Conservation (phyloP, 2,113 vertebrate genomes). For the Elanus axillaris region DNA sequence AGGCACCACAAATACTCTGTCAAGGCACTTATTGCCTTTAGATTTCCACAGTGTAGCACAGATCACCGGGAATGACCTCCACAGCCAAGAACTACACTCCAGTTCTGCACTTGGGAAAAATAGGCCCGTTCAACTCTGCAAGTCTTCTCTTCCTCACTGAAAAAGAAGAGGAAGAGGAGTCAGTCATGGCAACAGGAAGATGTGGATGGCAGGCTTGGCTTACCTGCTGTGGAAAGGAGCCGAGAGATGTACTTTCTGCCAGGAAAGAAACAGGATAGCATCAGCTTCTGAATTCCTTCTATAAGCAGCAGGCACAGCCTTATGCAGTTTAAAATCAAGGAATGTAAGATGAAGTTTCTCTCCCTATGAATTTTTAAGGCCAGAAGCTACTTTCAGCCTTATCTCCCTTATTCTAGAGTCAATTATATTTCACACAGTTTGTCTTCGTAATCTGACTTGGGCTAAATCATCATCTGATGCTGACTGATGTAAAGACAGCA, state of each 20-base stretch:
- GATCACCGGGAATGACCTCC: neutral
- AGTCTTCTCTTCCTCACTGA: slow-evolving; percentile 96
- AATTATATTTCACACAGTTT: neutral
- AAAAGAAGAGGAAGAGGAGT: slow-evolving; percentile 51
- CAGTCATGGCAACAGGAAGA: neutral
- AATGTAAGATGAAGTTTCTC: neutral
- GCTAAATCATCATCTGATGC: neutral
- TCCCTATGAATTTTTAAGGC: neutral
- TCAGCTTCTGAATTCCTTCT: neutral
- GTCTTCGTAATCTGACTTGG: neutral
- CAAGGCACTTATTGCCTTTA: slow-evolving; percentile 58
- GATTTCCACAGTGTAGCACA: slow-evolving; percentile 51
- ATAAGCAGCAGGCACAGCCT: neutral
- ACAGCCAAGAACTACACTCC: slow-evolving; percentile 76
- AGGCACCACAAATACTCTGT: slow-evolving; percentile 69
- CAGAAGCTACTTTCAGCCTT: neutral
- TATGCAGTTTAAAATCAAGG: neutral
- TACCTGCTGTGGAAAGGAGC: neutral
- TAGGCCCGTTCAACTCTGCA: slow-evolving; percentile 87
- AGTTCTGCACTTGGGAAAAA: slow-evolving; percentile 95
- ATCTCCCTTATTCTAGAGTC: neutral
- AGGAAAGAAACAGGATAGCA: neutral
- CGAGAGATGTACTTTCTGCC: neutral
- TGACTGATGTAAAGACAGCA: neutral
- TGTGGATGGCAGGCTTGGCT: neutral